These are phyloP conservation scores for Apodemus speciosus DNA, from an alignment of 2,113 vertebrate genomes.

Conservation along the genomic window DNA sequence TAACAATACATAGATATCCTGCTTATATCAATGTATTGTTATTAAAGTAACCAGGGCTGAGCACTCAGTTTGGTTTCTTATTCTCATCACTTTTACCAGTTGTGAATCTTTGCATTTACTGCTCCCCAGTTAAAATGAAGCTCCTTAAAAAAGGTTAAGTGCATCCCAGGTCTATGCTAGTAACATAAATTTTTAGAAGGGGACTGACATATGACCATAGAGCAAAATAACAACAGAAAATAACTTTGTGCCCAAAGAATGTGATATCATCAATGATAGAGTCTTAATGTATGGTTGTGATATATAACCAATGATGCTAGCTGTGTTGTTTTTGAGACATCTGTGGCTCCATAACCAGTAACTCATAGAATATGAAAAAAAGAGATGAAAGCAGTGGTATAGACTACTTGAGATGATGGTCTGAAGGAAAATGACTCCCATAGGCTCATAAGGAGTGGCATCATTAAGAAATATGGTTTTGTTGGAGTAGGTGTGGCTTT, in stretches of 20 bases:
- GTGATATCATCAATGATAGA: not conserved
- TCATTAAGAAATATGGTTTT: not conserved
- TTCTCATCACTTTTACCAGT: not conserved
- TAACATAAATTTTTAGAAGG: not conserved
- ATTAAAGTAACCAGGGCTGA: too few species aligned
- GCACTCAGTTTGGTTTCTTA: not conserved
- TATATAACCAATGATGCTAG: not conserved
- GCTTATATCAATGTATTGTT: too few species aligned
- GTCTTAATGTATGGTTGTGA: not conserved
- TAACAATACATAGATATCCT: not conserved
- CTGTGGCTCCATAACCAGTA: not conserved
- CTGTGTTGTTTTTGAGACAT: not conserved
- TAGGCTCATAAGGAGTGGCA: not conserved
- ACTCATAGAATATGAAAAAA: not conserved
- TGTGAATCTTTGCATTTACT: not conserved
- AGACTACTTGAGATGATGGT: not conserved
- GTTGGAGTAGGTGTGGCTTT: not conserved
- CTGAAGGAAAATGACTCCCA: not conserved
- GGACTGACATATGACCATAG: not conserved
- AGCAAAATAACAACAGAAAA: not conserved
- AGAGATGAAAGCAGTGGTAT: not conserved
- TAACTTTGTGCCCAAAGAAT: not conserved
- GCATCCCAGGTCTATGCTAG: not conserved
- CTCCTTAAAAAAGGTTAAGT: too few species aligned
- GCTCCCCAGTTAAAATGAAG: not conserved